phyloP scores from a whole-genome alignment of 2,888 invertebrate species.

The Acanthopleura granulata region DNA sequence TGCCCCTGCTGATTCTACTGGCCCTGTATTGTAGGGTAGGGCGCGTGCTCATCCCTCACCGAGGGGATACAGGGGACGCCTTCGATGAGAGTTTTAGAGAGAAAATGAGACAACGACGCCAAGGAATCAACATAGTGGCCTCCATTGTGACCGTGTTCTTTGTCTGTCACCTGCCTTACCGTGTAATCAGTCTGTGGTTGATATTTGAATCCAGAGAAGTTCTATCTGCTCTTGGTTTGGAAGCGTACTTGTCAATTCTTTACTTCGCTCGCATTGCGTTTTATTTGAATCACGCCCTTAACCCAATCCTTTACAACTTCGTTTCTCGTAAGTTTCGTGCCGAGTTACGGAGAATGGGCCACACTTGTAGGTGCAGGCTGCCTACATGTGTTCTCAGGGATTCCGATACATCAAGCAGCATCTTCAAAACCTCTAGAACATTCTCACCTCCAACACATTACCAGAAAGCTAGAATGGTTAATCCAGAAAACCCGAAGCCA shows the following conservation, averaged over 20 bases:
- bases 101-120: constrained; percentile 33
- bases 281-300: constrained; percentile 41
- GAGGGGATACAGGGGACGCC: background rate
- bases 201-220: constrained; percentile 29
- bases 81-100: constrained; percentile 19
- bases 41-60: constrained; percentile 18
- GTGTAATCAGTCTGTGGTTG: constrained; percentile 36
- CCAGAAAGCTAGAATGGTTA: background rate
- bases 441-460: background rate
- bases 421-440: background rate
- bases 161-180: constrained; percentile 40
- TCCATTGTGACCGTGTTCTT: constrained; percentile 41
- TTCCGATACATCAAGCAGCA: background rate
- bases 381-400: background rate
- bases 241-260: constrained; percentile 33
- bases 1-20: constrained; percentile 34
- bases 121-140: constrained; percentile 40
- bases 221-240: constrained; percentile 26
- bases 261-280: constrained; percentile 36
- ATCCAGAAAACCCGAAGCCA: background rate
- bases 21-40: constrained; percentile 32
- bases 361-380: background rate
- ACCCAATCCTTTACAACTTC: constrained; percentile 42
- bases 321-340: constrained; percentile 39
- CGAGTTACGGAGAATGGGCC: constrained; percentile 34